A percentile compares a stretch with the other conserved stretches of the same genome.
phyloP scores from a whole-genome alignment of 92 coral and sea anemone genomes.

The Parazoanthus darwini region DNA sequence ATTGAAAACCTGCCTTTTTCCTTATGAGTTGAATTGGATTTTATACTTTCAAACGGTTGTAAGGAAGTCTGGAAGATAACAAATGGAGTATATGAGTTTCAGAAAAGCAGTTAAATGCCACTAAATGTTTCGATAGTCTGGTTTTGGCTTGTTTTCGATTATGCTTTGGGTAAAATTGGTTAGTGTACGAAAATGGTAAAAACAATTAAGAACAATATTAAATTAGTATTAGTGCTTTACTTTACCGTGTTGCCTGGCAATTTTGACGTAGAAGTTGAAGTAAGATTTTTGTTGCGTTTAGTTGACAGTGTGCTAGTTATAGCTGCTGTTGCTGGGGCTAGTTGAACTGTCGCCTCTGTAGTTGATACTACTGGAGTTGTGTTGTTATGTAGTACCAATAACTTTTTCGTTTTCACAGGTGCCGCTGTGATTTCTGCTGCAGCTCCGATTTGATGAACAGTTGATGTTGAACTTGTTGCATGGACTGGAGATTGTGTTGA shows the following conservation, averaged over 20 bases:
- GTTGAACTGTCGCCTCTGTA: background rate
- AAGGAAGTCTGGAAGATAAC: background rate
- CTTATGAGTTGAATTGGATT: background rate
- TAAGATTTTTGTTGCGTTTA: background rate
- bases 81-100: no score
- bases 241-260: background rate
- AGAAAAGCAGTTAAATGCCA: no score
- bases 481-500: no score
- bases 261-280: background rate
- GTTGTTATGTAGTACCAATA: background rate
- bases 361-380: background rate
- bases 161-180: no score
- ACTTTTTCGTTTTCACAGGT: background rate
- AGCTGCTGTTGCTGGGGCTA: background rate
- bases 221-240: no score
- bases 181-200: no score
- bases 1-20: background rate
- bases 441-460: background rate
- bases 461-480: background rate
- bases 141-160: no score
- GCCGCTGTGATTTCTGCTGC: background rate
- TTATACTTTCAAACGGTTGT: background rate
- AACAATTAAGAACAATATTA: no score
- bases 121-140: no score
- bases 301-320: background rate